Conservation (phyloP, 2,888 invertebrate genomes). For the Lordiphosa andalusiaca region DNA sequence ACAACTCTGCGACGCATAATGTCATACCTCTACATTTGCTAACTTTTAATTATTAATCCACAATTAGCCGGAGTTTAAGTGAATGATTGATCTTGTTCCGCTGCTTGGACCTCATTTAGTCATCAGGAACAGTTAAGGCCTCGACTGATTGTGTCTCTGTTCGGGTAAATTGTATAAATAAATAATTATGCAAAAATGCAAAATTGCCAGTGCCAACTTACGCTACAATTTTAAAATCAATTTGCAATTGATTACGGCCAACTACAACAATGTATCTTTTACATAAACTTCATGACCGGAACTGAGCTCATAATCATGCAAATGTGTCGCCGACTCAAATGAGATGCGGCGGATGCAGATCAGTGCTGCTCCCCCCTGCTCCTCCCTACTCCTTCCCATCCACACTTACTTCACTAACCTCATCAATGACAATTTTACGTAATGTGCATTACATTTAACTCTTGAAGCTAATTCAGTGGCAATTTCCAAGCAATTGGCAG, state of each 20-base stretch:
- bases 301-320: slow-evolving; percentile 64
- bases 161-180: slow-evolving; percentile 12
- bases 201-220: slow-evolving; percentile 30
- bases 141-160: too few relatives aligned
- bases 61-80: too few relatives aligned
- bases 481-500: slow-evolving; percentile 28
- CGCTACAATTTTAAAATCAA: neutral
- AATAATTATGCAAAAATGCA: slow-evolving; percentile 39
- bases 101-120: too few relatives aligned
- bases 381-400: too few relatives aligned
- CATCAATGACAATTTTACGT: slow-evolving; percentile 39
- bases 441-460: slow-evolving; percentile 24
- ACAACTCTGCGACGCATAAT: too few relatives aligned
- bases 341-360: slow-evolving; percentile 52
- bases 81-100: too few relatives aligned
- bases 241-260: slow-evolving; percentile 25
- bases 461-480: slow-evolving; percentile 19
- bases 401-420: slow-evolving; percentile 2
- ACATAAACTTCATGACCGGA: slow-evolving; percentile 44
- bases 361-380: neutral
- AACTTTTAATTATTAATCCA: too few relatives aligned
- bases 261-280: slow-evolving; percentile 7
- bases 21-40: too few relatives aligned
- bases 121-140: too few relatives aligned
- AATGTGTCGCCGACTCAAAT: slow-evolving; percentile 49